Evolutionary conservation across 2,797 vertebrate genomes (phyloP), one percentile per base, ranked within the genome.

Genomic region (Danio albolineatus): DNA sequence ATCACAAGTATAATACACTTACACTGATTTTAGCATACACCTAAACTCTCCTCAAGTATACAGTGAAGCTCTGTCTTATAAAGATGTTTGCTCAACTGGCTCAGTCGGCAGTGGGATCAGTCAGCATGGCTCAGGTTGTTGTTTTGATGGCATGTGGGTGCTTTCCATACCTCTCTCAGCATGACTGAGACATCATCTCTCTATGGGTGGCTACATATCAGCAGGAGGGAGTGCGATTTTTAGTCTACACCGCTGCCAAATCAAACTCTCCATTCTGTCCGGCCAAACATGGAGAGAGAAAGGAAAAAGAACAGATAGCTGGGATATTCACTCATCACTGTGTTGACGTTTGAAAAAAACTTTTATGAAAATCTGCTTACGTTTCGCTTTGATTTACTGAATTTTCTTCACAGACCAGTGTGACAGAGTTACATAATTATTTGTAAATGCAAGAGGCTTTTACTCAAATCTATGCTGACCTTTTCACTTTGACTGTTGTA

Each of bases 291-390:
- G 72, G 61, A 59, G 17, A 49, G 49, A 44, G 65, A 10, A 43
- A 36, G 13, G 60, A 73, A 48, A 74, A 49, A 78, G 43, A 53
- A 73, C 61, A 44, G 48, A 65, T 19, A 48, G 54, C 28, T 19
- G 28, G 6, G 8, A 48, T 46, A 28, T 62, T 78, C 41, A 67
- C 44, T 71, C 72, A 64, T 64, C 59, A 38, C 7, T 28, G 48
- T n/a, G 60, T 61, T 54, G 79, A 62, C 51, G 48, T 72, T 74
- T 75, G 19, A 86, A 79, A 79, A n/a, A 73, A 51, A 78, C 60
- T 70, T 70, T 81, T 69, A 60, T 28, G 10, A 67, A 77, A 71
- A 73, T 36, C 4, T 81, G 80, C 81, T 76, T 83, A 86, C 61
- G 73, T 86, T 78, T 76, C 28, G 28, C 3, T 3, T 28, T 28